Evolutionary conservation across 2,113 vertebrate species (phyloP), one percentile per base, ranked within the genome.

Genomic region (Lepidiolamprologus cunningtoni): DNA sequence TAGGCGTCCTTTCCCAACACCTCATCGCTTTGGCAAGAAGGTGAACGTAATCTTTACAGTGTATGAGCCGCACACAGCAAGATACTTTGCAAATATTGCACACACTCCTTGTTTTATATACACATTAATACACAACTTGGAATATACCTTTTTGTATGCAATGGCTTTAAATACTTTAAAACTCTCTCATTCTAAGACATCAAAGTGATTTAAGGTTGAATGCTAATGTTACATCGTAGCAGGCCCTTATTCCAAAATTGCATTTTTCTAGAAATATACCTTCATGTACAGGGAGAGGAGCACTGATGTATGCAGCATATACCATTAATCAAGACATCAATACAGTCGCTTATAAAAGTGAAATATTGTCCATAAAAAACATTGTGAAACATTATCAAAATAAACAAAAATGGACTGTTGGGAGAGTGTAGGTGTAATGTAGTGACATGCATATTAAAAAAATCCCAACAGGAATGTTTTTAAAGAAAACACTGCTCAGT

Each of bases 21-120:
- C 97, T 96, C 95, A 95, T 96, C 91, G 92, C 96, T 99, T 99
- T 99, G 98, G 98, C 98, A 99, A 98, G 86, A 96, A 97, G 96
- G 96, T 95, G 93, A 95, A 94, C 89, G 86, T 93, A 89, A 93
- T 93, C 86, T 94, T 96, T 98, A 97, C 97, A 97, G 98, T 98
- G 97, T 98, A 97, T 97, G 95, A 98, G 97, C 96, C 94, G 94
- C 97, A 97, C 94, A 96, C 96, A 97, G 97, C 96, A 98, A 96
- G 96, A 98, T 97, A 96, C 95, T 97, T 97, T 96, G 96, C 93
- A 94, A 95, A 97, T 98, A 99, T 98, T 99, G 98, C 98, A 99
- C 95, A 91, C 90, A 89, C 97, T 97, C 97, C 94, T 96, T 97
- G 68, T 91, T 84, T 91, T 93, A 78, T 94, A 97, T 97, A 95